Evolutionary conservation across 2,113 vertebrate genomes (phyloP), one percentile per base, ranked within the genome.

Genomic region (Tragelaphus scriptus): DNA sequence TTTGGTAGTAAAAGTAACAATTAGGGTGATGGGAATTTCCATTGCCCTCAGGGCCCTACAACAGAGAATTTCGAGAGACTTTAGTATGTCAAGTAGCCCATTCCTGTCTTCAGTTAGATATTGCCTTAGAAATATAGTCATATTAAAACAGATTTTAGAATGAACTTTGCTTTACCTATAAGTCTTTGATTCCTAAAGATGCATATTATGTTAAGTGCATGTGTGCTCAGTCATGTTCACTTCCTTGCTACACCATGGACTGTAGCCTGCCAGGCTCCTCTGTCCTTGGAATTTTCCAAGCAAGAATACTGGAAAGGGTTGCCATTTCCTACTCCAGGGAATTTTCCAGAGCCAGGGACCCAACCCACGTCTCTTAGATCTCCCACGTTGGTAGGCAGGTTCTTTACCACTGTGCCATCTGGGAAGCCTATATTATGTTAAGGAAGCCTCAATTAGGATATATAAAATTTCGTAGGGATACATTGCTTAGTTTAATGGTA

Each of bases 131-230:
- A 86, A 85, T 49, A 21, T 40, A 92, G 56, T 86, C 53, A 71
- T 75, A 8, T 47, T 68, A 93, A 97, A 68, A 36, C 44, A 75
- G 28, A 12, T 84, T 56, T 91, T 49, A 95, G 40, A 87, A 80
- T 75, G 59, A 77, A 65, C 47, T 89, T 89, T 65, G 32, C 5
- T 92, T 19, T 32, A 1, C 6, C 36, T 47, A 1, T 28, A 94
- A 95, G 44, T 5, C 28, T 91, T 91, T 82, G 26, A 17, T 26
- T 75, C 13, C 68, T 51, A 65, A 90, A 44, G 9, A 75, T 44
- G 32, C 5, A 28, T 10, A 53, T 53, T 68, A 56, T 71, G 44
- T 77, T 93, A 44, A 56, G 56, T 26, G 15, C 3, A 3, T 15
- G 11, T 77, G 40, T 7, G 6, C 71, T 44, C 71, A 44, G 3